A percentile compares a stretch with the other conserved stretches of the same genome.
Conservation (phyloP, 1,140 invertebrate genomes). For the Caenorhabditis brenneri region DNA sequence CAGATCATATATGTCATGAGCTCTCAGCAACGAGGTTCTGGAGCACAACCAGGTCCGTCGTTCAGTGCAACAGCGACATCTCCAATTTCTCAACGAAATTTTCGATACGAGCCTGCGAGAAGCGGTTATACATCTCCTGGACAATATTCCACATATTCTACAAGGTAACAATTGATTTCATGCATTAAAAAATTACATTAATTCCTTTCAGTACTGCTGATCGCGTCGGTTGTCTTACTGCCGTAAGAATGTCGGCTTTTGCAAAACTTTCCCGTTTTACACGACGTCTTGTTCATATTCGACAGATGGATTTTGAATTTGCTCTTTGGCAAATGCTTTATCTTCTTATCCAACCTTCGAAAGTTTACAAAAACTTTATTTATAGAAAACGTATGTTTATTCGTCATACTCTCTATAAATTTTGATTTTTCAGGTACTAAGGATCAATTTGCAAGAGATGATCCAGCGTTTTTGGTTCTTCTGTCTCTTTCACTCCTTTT, state of each 20-base stretch:
- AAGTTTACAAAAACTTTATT: conserved; percentile 94
- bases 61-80: not conserved
- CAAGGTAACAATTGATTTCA: not conserved
- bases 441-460: conserved; percentile 97
- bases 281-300: conserved; percentile 83
- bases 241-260: conserved; percentile 68
- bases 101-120: conserved; percentile 44
- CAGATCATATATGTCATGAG: conserved; percentile 33
- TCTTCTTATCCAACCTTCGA: conserved; percentile 90
- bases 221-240: conserved; percentile 67
- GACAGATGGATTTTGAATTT: conserved; percentile 96
- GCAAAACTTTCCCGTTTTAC: conserved; percentile 73
- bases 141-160: conserved; percentile 59
- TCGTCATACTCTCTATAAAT: not conserved
- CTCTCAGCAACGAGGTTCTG: not conserved
- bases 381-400: conserved; percentile 88
- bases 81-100: conserved; percentile 36
- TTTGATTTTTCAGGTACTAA: conserved; percentile 82
- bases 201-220: conserved; percentile 53
- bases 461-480: conserved; percentile 95
- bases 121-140: conserved; percentile 66
- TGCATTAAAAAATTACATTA: not conserved
- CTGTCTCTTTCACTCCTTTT: conserved; percentile 85
- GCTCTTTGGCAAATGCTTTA: conserved; percentile 98
- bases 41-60: conserved; percentile 41